Evolutionary conservation across 2,113 vertebrate species (phyloP).

Genomic region (Opisthocomus hoazin): DNA sequence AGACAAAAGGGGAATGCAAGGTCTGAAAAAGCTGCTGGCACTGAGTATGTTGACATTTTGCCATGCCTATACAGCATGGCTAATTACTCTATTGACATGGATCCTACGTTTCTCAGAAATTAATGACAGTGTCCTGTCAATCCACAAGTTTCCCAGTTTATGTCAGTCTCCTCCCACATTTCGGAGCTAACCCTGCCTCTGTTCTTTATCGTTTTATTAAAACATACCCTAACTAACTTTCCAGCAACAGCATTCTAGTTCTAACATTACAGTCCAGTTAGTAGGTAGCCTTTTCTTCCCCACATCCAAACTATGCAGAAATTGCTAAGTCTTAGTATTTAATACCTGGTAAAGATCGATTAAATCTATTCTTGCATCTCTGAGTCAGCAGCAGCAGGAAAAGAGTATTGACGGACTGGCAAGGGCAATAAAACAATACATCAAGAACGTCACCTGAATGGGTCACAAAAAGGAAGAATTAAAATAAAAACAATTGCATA

Average conservation of each 20-base stretch:
- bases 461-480: neutral
- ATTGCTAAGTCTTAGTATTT: neutral
- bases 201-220: neutral
- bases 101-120: neutral
- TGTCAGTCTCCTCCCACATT: neutral
- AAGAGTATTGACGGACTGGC: neutral
- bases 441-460: neutral
- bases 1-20: neutral
- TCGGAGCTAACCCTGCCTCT: neutral
- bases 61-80: neutral
- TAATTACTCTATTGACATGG: neutral
- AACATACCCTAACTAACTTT: neutral
- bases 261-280: neutral
- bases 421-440: neutral
- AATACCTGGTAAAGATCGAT: neutral
- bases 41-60: neutral
- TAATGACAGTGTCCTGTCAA: neutral
- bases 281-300: neutral
- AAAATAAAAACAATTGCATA: neutral
- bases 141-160: neutral
- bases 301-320: neutral
- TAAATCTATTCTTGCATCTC: neutral
- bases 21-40: neutral
- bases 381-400: neutral
- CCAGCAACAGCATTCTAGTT: neutral